Conservation (phyloP, 37 sponge, comb jelly and placozoan species). For the Chondrilla cf. caribensis region DNA sequence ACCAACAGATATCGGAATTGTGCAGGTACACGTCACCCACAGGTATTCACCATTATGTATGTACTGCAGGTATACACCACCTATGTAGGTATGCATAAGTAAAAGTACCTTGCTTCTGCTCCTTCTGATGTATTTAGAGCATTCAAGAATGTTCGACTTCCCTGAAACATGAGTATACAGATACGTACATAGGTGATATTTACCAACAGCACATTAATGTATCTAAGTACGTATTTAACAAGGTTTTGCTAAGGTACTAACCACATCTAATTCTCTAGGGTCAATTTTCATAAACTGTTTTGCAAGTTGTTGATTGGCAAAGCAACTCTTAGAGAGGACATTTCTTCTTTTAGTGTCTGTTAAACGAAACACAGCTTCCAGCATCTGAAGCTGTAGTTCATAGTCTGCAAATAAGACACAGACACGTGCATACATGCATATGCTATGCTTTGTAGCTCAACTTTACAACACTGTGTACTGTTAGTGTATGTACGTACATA, state of each 20-base stretch:
- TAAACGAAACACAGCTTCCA: constrained; percentile 11
- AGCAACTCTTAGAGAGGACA: neutral
- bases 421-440: neutral
- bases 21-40: no score
- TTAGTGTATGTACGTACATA: neutral
- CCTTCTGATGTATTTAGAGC: neutral
- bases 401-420: neutral
- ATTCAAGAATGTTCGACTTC: constrained; percentile 6
- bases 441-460: no score
- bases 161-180: neutral
- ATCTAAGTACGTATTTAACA: neutral
- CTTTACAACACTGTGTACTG: no score
- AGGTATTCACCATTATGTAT: no score
- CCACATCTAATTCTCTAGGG: constrained; percentile 10
- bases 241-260: neutral
- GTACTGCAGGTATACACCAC: no score
- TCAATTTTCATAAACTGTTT: neutral
- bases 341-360: neutral
- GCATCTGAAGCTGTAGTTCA: constrained; percentile 3
- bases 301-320: neutral
- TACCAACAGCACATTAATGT: neutral
- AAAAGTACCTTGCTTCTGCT: neutral
- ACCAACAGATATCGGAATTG: no score
- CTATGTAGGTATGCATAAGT: no score
- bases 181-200: neutral